Evolutionary conservation across 2,888 invertebrate species (phyloP).

Genomic region (Cepaea hortensis): DNA sequence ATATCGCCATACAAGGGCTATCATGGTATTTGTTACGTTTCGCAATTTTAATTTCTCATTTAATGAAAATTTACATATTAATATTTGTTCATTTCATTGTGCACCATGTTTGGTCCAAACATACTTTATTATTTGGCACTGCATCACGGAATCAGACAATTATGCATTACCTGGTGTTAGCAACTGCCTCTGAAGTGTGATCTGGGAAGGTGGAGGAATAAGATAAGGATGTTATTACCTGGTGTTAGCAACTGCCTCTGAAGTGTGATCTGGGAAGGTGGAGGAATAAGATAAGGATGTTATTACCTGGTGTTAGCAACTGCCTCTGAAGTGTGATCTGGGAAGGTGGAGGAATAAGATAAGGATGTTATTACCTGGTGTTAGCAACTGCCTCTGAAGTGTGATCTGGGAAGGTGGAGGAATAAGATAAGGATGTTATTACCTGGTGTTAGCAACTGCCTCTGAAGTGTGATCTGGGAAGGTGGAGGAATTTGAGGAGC

Average conservation of each 20-base stretch:
- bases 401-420: constrained; percentile 47
- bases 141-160: background rate
- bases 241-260: no score
- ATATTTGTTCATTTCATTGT: no score
- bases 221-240: constrained; percentile 56
- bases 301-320: constrained; percentile 61
- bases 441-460: constrained; percentile 65
- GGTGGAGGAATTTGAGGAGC: constrained; percentile 54
- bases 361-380: no score
- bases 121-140: no score
- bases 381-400: constrained; percentile 60
- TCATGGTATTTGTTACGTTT: no score
- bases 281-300: no score
- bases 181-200: constrained; percentile 57
- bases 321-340: constrained; percentile 55
- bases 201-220: constrained; percentile 49
- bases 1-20: no score
- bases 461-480: constrained; percentile 47
- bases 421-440: constrained; percentile 54
- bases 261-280: no score
- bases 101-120: no score
- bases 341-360: constrained; percentile 51
- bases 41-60: no score
- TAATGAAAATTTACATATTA: no score
- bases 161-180: constrained; percentile 58